phyloP scores from a whole-genome alignment of 1,140 invertebrate genomes.

The Harpegnathos saltator region DNA sequence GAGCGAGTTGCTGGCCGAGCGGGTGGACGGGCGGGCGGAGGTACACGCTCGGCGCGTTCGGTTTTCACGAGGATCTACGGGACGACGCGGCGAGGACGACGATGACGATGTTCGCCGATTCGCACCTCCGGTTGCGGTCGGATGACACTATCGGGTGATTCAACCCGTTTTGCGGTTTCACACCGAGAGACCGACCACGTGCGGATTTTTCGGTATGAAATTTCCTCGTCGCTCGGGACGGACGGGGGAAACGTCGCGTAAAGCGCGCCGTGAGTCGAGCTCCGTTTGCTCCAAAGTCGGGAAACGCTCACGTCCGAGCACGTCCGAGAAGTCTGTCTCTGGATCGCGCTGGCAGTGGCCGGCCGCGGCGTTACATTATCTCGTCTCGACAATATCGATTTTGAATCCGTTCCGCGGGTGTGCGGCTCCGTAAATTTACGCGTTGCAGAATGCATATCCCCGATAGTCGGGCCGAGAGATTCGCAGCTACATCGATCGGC shows the following conservation, averaged over 20 bases:
- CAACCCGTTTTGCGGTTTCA: background rate
- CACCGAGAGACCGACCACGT: background rate
- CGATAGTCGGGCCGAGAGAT: too few species aligned
- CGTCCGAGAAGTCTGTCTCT: too few species aligned
- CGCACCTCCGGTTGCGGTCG: background rate
- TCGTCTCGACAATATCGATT: too few species aligned
- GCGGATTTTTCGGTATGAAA: conserved; percentile 5
- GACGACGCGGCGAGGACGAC: conserved; percentile 9
- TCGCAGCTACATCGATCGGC: too few species aligned
- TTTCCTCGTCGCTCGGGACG: background rate
- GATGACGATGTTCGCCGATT: conserved; percentile 14
- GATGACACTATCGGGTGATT: conserved; percentile 24
- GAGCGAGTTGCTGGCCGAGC: too few species aligned
- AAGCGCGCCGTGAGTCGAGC: background rate
- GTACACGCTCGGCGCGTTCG: conserved; percentile 4
- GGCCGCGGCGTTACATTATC: too few species aligned
- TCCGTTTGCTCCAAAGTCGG: background rate
- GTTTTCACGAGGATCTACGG: background rate
- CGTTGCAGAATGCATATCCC: too few species aligned
- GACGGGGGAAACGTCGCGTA: background rate
- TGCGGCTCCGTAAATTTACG: too few species aligned
- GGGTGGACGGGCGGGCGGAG: background rate
- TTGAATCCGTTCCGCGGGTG: too few species aligned
- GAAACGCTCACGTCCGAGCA: too few species aligned
- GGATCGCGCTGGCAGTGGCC: too few species aligned